Conservation (phyloP, 64 coral and sea anemone genomes). For the Stichodactyla mertensii region DNA sequence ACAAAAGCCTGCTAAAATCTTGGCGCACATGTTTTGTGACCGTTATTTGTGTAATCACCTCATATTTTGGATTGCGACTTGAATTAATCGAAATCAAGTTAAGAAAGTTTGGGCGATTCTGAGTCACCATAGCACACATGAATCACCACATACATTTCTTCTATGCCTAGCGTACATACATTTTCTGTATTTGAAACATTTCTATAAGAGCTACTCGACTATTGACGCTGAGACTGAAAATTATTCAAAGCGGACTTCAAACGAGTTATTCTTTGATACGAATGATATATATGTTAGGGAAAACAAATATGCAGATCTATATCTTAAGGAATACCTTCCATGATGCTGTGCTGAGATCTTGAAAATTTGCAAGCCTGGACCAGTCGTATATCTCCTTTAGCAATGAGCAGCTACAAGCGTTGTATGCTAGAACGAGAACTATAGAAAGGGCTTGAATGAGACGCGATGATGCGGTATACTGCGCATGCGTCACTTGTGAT, state of each 20-base stretch:
- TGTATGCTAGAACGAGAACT: neutral
- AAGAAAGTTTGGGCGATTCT: neutral
- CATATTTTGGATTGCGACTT: neutral
- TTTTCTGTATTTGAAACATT: slow-evolving; percentile 6
- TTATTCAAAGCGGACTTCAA: slow-evolving; percentile 1
- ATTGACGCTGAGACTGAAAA: neutral
- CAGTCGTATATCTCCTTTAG: slow-evolving; percentile 7
- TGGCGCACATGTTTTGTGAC: slow-evolving; percentile 6
- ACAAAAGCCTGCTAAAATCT: slow-evolving; percentile 14
- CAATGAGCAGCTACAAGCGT: slow-evolving; percentile 1
- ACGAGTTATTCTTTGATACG: neutral
- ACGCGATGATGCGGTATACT: neutral
- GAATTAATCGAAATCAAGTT: neutral
- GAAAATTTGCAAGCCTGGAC: neutral
- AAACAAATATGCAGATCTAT: neutral
- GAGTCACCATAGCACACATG: neutral
- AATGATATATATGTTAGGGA: neutral
- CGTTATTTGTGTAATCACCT: slow-evolving; percentile 3
- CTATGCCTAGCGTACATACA: neutral
- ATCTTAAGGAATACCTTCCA: neutral
- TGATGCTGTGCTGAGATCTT: slow-evolving; percentile 4
- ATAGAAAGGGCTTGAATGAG: neutral
- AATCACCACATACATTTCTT: slow-evolving; percentile 13
- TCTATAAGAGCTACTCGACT: neutral
- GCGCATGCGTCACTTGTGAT: slow-evolving; percentile 6